Conservation (phyloP, 2,113 vertebrate species). For the Vimba vimba region DNA sequence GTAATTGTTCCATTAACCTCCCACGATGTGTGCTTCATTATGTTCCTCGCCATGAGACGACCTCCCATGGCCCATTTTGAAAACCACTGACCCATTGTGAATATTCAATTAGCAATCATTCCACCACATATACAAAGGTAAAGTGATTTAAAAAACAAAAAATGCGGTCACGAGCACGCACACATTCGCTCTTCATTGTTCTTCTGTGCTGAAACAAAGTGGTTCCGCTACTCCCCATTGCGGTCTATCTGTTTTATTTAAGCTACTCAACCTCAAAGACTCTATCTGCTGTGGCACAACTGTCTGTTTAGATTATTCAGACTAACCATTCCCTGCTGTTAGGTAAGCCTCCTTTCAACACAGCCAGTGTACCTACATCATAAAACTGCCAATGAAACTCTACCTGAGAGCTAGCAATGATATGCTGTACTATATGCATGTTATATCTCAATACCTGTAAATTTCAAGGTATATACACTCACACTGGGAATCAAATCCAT, state of each 20-base stretch:
- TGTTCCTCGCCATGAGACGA: conserved; percentile 30
- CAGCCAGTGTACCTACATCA: conserved; percentile 39
- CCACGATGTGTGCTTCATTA: conserved; percentile 51
- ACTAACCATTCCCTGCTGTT: conserved; percentile 47
- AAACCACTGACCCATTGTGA: conserved; percentile 48
- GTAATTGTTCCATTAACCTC: conserved; percentile 56
- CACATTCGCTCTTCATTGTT: conserved; percentile 42
- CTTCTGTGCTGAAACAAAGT: conserved; percentile 36
- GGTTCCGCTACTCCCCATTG: conserved; percentile 29
- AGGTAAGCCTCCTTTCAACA: conserved; percentile 50
- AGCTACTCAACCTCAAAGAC: conserved; percentile 46
- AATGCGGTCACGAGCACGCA: neutral
- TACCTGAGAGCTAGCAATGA: conserved; percentile 8
- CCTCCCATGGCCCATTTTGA: conserved; percentile 43
- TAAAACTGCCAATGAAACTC: conserved; percentile 29
- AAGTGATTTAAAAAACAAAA: neutral
- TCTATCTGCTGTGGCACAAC: conserved; percentile 58
- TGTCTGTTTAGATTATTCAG: conserved; percentile 60
- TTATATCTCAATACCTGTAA: neutral
- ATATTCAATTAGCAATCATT: conserved; percentile 48
- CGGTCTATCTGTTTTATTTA: conserved; percentile 51
- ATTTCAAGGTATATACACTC: neutral
- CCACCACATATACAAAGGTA: conserved; percentile 8
- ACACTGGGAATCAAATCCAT: neutral
- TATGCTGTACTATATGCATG: neutral